Conservation (phyloP, 2,113 vertebrate genomes). For the Abramis brama region DNA sequence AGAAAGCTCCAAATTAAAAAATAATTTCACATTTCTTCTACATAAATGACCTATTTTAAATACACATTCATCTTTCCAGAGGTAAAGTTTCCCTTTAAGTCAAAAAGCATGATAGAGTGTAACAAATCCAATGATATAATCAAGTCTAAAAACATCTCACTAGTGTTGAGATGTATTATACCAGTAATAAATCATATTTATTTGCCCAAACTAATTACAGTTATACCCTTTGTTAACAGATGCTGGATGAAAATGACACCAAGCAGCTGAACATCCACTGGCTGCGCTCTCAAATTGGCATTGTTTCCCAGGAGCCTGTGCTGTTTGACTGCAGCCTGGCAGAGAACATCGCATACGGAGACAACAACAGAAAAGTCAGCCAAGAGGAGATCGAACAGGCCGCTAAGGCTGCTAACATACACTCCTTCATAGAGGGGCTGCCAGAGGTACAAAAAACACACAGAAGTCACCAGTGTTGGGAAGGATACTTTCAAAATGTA, state of each 20-base stretch:
- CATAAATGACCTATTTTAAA: too few relatives aligned
- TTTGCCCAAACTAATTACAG: neutral
- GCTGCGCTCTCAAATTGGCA: constrained; percentile 89
- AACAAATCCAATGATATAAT: neutral
- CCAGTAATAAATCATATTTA: constrained; percentile 8
- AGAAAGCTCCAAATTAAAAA: too few relatives aligned
- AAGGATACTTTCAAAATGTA: too few relatives aligned
- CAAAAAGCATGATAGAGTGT: neutral
- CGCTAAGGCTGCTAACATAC: constrained; percentile 90
- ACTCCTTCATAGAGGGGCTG: constrained; percentile 85
- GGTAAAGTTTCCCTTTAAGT: too few relatives aligned
- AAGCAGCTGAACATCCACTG: constrained; percentile 85
- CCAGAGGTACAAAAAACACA: constrained; percentile 73
- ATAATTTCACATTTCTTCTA: too few relatives aligned
- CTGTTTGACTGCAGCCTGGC: constrained; percentile 92
- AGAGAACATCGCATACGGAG: constrained; percentile 94
- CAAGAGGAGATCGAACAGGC: constrained; percentile 83
- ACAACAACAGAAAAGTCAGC: constrained; percentile 82
- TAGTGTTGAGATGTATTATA: neutral
- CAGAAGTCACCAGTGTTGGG: too few relatives aligned
- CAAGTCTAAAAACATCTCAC: neutral
- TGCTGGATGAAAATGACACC: constrained; percentile 74
- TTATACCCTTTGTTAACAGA: constrained; percentile 64
- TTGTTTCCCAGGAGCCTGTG: constrained; percentile 93
- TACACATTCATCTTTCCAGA: too few relatives aligned